phyloP scores from a whole-genome alignment of 1,140 invertebrate species.

The Drosophila elegans region DNA sequence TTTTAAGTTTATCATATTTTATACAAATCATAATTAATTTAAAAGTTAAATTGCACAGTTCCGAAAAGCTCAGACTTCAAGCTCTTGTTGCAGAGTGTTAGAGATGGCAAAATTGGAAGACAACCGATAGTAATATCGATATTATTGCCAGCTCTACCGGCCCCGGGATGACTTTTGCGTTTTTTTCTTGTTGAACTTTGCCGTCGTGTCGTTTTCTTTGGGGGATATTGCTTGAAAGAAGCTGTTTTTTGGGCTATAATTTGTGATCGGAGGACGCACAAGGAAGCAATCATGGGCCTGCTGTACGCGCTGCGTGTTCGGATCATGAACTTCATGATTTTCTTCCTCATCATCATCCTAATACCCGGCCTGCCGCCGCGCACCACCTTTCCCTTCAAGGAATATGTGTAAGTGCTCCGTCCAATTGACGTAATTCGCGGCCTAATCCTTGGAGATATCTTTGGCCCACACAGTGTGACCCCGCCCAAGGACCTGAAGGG shows the following conservation, averaged over 20 bases:
- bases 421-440: conserved; percentile 9
- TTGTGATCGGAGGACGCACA: conserved; percentile 11
- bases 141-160: conserved; percentile 55
- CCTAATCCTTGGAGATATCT: conserved; percentile 10
- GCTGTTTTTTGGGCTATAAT: conserved; percentile 18
- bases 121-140: conserved; percentile 17
- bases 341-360: conserved; percentile 76
- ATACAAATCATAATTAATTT: no score
- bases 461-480: conserved; percentile 52
- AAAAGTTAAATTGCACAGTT: no score
- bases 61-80: no score
- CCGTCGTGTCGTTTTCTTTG: conserved; percentile 74
- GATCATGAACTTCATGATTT: conserved; percentile 82
- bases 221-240: conserved; percentile 25
- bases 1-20: no score
- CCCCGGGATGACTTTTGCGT: conserved; percentile 56
- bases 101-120: neutral
- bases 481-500: conserved; percentile 85
- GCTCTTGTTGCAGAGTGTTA: conserved; percentile 5
- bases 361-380: conserved; percentile 78
- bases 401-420: conserved; percentile 69
- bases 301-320: conserved; percentile 62
- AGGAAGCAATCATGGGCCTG: conserved; percentile 68
- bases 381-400: conserved; percentile 81
- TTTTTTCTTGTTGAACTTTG: conserved; percentile 74